Percentiles rank a stretch among this genome's conserved stretches.
Evolutionary conservation across 2,797 vertebrate species (phyloP).

Genomic region (Squalus acanthias): DNA sequence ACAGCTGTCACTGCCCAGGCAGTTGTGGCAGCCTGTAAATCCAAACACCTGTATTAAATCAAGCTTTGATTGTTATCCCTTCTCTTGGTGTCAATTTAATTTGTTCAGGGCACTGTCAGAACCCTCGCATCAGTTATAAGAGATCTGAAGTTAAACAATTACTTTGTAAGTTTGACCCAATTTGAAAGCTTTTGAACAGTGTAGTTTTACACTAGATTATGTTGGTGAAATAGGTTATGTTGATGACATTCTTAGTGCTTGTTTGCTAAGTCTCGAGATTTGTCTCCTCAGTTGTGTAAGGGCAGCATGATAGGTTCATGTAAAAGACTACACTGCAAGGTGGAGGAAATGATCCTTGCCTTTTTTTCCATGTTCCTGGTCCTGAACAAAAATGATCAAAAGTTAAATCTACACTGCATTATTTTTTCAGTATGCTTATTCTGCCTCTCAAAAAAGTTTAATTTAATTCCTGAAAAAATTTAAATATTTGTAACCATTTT

Average conservation of each 20-base stretch:
- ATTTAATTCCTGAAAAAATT: not conserved
- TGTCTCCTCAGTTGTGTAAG: no score
- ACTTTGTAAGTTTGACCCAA: conserved; percentile 70
- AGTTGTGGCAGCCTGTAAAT: conserved; percentile 84
- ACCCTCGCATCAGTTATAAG: conserved; percentile 72
- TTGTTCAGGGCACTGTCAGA: conserved; percentile 83
- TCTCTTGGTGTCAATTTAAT: conserved; percentile 82
- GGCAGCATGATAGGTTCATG: not conserved
- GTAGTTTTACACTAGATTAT: not conserved
- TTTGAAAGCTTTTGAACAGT: conserved; percentile 60
- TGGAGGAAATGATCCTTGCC: not conserved
- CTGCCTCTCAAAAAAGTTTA: not conserved
- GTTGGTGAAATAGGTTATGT: not conserved
- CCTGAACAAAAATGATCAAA: not conserved
- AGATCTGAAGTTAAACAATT: conserved; percentile 82
- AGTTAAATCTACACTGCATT: not conserved
- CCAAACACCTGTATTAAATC: conserved; percentile 95
- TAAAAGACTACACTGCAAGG: not conserved
- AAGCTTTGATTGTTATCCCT: conserved; percentile 83
- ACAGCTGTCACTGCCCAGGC: conserved; percentile 81
- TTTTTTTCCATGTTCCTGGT: not conserved
- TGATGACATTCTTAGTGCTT: not conserved
- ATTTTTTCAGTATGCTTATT: not conserved
- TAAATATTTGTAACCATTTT: not conserved
- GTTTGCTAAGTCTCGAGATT: not conserved